Percentiles rank a stretch among this genome's conserved stretches.
These are phyloP conservation scores for Thinocorus orbignyianus DNA, from an alignment of 2,113 vertebrate genomes.

Conservation along the genomic window DNA sequence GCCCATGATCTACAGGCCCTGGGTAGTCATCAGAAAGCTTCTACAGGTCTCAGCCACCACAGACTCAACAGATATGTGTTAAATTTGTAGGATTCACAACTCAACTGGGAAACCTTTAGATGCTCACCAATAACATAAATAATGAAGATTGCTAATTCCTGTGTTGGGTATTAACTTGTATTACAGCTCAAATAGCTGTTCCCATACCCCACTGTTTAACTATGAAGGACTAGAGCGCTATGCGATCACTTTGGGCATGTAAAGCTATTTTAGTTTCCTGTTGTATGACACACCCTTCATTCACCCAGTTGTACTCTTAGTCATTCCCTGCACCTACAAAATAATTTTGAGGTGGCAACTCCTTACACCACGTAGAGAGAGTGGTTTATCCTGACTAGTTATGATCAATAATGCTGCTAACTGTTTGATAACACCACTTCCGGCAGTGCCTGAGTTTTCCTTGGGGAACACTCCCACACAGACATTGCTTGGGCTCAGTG, in stretches of 20 bases:
- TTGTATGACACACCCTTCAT: background rate
- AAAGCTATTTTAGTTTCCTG: background rate
- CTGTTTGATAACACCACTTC: background rate
- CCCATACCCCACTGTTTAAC: background rate
- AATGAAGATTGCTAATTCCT: background rate
- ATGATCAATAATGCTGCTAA: background rate
- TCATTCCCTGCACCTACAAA: background rate
- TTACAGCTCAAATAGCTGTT: background rate
- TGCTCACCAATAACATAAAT: background rate
- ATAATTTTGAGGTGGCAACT: background rate
- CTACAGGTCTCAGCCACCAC: background rate
- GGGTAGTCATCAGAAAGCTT: background rate
- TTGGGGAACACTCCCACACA: background rate
- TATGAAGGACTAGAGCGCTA: rapidly evolving
- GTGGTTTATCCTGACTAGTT: background rate
- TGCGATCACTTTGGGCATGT: background rate
- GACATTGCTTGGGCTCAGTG: background rate
- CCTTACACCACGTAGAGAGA: background rate
- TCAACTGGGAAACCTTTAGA: background rate
- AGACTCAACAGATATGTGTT: background rate
- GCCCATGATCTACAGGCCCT: background rate
- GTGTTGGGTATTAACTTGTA: background rate
- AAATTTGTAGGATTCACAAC: background rate
- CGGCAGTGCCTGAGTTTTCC: background rate
- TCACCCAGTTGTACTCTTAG: background rate